phyloP scores from a whole-genome alignment of 2,113 vertebrate genomes.

The Elephantulus edwardii region DNA sequence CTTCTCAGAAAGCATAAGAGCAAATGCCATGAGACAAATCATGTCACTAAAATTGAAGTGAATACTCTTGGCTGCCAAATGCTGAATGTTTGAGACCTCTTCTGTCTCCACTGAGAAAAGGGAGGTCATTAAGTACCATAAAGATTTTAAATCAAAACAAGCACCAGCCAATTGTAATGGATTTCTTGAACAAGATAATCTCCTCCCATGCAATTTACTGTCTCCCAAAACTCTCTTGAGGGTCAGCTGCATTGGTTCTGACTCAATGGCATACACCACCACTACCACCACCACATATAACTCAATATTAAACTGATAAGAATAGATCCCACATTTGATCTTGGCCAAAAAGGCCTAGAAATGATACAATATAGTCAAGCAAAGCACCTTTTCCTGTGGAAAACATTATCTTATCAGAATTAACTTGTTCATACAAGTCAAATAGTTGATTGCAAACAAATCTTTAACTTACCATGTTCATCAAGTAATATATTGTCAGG shows the following conservation, averaged over 20 bases:
- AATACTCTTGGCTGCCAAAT: background rate
- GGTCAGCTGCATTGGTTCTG: no score
- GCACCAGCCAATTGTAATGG: background rate
- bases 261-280: no score
- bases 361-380: no score
- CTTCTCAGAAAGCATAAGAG: background rate
- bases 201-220: no score
- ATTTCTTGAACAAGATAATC: slow-evolving; percentile 21
- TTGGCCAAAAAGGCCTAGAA: no score
- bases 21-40: background rate
- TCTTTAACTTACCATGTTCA: slow-evolving; percentile 91
- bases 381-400: background rate
- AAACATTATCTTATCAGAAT: background rate
- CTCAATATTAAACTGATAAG: no score
- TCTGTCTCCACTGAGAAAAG: background rate
- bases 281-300: no score
- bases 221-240: no score
- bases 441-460: background rate
- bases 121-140: background rate
- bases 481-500: slow-evolving; percentile 99
- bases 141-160: slow-evolving; percentile 8
- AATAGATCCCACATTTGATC: no score
- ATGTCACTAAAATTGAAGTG: background rate
- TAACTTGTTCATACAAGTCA: background rate
- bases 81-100: background rate